Evolutionary conservation across 2,113 vertebrate genomes (phyloP).

Genomic region (Bufo bufo): DNA sequence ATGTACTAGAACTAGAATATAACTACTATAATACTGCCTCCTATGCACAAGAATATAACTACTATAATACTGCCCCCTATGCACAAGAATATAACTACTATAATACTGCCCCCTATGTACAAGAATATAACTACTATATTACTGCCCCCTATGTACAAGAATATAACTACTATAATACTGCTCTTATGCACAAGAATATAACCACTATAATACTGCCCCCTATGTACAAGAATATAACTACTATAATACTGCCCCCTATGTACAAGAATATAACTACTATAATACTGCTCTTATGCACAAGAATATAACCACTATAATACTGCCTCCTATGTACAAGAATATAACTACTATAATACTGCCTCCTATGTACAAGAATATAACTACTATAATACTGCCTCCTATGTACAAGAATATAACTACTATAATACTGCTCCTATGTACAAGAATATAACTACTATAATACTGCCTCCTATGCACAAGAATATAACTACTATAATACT

Average conservation of each 20-base stretch:
- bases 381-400: not conserved
- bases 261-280: slow-evolving; percentile 24
- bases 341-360: slow-evolving; percentile 7
- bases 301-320: slow-evolving; percentile 2
- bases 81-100: slow-evolving; percentile 10
- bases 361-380: slow-evolving; percentile 2
- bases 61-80: slow-evolving; percentile 10
- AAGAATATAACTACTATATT: slow-evolving; percentile 11
- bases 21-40: not conserved
- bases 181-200: not conserved
- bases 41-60: slow-evolving; percentile 12
- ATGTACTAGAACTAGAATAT: not conserved
- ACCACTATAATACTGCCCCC: not conserved
- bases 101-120: not conserved
- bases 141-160: not conserved
- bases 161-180: slow-evolving; percentile 9
- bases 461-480: not conserved
- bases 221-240: slow-evolving; percentile 9
- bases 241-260: not conserved
- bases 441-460: slow-evolving; percentile 5
- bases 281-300: not conserved
- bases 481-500: slow-evolving; percentile 8
- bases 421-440: not conserved
- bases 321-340: not conserved
- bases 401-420: not conserved